Conservation (phyloP, 2,113 vertebrate genomes). For the Leptobrachium leishanense region DNA sequence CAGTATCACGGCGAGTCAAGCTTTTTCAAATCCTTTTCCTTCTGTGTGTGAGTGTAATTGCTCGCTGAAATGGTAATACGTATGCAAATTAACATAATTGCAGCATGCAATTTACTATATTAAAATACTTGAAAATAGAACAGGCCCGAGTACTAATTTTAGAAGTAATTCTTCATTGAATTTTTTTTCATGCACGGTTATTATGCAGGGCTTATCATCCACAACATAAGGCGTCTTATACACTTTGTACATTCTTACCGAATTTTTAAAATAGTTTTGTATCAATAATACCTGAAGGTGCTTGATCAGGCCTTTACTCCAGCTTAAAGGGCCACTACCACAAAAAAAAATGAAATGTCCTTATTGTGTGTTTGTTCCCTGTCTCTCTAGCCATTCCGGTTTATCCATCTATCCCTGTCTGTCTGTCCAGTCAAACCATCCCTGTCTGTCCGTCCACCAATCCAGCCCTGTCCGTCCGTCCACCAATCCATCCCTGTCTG, state of each 20-base stretch:
- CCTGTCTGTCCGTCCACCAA: no score
- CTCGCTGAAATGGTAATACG: constrained; percentile 71
- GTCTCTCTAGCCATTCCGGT: no score
- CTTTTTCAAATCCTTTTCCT: constrained; percentile 65
- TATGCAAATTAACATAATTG: constrained; percentile 82
- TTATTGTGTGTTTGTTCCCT: no score
- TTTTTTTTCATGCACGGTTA: constrained; percentile 57
- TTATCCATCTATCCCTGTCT: no score
- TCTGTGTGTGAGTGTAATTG: constrained; percentile 63
- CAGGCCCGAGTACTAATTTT: constrained; percentile 69
- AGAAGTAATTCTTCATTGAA: constrained; percentile 70
- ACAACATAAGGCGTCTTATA: constrained; percentile 19
- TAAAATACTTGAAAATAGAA: constrained; percentile 70
- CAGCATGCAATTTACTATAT: constrained; percentile 74
- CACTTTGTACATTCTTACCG: neutral
- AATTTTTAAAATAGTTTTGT: no score
- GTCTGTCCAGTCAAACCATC: no score
- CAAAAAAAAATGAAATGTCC: no score
- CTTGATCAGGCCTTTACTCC: no score
- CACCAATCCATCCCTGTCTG: no score
- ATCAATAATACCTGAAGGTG: no score
- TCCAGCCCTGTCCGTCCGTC: no score
- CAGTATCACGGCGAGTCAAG: constrained; percentile 66
- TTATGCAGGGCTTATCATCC: constrained; percentile 71
- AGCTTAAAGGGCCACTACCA: no score